Percentiles rank a stretch among this genome's conserved stretches.
Evolutionary conservation across 92 coral and sea anemone genomes (phyloP).

Genomic region (Zoanthus sociatus): DNA sequence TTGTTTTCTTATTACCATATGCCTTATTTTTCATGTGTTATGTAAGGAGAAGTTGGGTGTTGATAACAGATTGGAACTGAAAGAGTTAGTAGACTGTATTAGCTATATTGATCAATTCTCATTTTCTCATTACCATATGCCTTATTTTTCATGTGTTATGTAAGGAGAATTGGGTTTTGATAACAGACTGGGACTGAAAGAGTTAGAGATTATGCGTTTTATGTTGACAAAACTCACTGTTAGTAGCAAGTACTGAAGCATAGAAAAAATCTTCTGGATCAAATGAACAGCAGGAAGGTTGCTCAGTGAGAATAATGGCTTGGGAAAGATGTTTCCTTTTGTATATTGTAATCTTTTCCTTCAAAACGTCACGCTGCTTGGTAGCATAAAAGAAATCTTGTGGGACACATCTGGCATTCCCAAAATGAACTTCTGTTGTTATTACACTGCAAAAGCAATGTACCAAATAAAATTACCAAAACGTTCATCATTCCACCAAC

Average conservation of each 20-base stretch:
- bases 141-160: not conserved
- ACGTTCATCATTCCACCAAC: too few species aligned
- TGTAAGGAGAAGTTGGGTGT: too few species aligned
- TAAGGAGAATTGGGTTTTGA: not conserved
- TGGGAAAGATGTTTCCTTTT: conserved; percentile 1
- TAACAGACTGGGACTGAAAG: too few species aligned
- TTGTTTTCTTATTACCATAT: too few species aligned
- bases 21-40: too few species aligned
- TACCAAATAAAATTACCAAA: too few species aligned
- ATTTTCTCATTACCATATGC: not conserved
- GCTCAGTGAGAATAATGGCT: conserved; percentile 3
- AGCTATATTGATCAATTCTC: too few species aligned
- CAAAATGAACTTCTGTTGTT: not conserved
- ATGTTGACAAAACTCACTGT: not conserved
- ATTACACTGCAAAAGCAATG: not conserved
- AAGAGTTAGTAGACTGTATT: too few species aligned
- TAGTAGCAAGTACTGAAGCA: not conserved
- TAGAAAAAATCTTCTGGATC: not conserved
- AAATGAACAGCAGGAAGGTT: conserved; percentile 2
- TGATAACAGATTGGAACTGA: too few species aligned
- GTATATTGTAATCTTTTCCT: not conserved
- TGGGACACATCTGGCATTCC: not conserved
- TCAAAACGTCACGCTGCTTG: not conserved
- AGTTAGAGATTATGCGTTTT: too few species aligned
- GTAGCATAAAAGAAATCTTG: conserved; percentile 30